Evolutionary conservation across 2,113 vertebrate genomes (phyloP), one percentile per base, ranked within the genome.

Genomic region (Stegastes partitus): DNA sequence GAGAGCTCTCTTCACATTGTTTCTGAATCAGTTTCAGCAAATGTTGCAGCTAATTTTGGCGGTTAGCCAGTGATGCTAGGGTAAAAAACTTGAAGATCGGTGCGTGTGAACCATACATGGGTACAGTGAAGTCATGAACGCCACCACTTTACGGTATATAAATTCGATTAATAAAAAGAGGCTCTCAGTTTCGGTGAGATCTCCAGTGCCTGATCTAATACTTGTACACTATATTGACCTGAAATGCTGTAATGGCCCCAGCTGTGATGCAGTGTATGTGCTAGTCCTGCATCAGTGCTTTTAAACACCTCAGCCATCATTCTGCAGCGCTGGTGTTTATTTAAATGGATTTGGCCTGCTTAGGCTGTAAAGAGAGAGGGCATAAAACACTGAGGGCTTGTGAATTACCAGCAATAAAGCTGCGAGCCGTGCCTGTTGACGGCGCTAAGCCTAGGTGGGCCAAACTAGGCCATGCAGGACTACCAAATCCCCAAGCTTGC

Each of bases 371-470:
- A 92, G 76, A 79, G 82, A 69, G 87, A 39, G 78, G 77, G 79
- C 77, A 85, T 88, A 89, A 91, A 89, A 89, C 80, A 86, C 84
- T 0, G 65, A 87, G 77, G 74, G 85, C 89, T 19, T 51, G 74
- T 88, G 92, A 90, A 92, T 92, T 90, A 92, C 83, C 81, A n/a
- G 84, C 89, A 89, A 89, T 92, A 89, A 92, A 92, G 87, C 81
- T 68, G 70, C 42, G 56, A 81, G 83, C 64, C 51, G 23, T 57
- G 86, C 71, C 87, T 70, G 84, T 77, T 85, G 80, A 84, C 50
- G 54, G 69, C 66, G 66, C 80, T 68, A 63, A 77, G 80, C 82
- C 1, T 63, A 85, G 79, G 81, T 74, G 88, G 75, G 81, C 89
- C 86, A 75, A 89, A 90, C 63, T 84, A 83, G 85, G 82, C 86